Percentiles rank a stretch among this genome's conserved stretches.
phyloP scores from a whole-genome alignment of 2,113 vertebrate genomes.

The Solea solea region DNA sequence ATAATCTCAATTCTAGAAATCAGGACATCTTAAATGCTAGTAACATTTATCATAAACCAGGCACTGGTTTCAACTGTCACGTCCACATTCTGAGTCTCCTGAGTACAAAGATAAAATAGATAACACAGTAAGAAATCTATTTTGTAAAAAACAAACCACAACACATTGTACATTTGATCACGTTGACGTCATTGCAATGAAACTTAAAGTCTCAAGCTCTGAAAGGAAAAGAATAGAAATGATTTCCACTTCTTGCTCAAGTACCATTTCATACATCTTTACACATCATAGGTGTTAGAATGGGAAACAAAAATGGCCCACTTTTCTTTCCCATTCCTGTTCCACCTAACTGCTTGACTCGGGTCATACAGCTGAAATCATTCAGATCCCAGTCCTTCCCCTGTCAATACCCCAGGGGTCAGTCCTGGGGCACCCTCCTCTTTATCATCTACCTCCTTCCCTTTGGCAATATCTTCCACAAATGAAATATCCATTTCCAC shows the following conservation, averaged over 20 bases:
- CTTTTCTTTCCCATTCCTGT: background rate
- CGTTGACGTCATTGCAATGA: background rate
- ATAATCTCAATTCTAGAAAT: conserved; percentile 10
- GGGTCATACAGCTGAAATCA: no score
- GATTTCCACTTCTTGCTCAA: background rate
- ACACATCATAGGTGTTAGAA: background rate
- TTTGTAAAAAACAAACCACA: background rate
- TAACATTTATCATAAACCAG: background rate
- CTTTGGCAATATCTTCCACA: no score
- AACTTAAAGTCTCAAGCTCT: background rate
- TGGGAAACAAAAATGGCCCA: conserved; percentile 6
- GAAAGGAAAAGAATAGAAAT: background rate
- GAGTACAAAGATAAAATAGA: conserved; percentile 20
- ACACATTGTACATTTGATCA: conserved; percentile 11
- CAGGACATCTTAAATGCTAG: background rate
- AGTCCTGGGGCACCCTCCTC: no score
- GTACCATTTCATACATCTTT: no score
- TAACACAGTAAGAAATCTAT: conserved; percentile 3
- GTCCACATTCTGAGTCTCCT: background rate
- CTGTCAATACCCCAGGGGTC: no score
- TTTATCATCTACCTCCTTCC: no score
- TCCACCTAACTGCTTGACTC: background rate
- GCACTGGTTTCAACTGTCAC: background rate
- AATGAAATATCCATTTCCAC: no score
- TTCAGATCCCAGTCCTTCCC: no score